A percentile compares a stretch with the other conserved stretches of the same genome.
Evolutionary conservation across 2,113 vertebrate species (phyloP).

Genomic region (Cryptomyrus ogoouensis): DNA sequence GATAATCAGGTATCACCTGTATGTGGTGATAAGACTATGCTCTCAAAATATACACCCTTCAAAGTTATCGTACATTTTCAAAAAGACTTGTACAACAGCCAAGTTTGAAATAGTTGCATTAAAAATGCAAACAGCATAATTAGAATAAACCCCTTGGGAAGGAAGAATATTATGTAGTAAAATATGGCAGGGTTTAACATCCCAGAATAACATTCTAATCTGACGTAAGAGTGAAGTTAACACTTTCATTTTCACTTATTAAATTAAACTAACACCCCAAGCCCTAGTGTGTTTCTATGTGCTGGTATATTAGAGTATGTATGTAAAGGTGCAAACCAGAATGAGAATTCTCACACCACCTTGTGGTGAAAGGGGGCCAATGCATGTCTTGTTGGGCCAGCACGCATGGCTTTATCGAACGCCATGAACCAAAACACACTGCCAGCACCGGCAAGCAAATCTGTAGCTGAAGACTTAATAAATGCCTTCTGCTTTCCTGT

Average conservation of each 20-base stretch:
- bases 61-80: not conserved
- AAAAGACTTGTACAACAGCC: not conserved
- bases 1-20: not conserved
- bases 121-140: not conserved
- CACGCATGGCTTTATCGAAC: not conserved
- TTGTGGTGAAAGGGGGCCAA: not conserved
- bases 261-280: not conserved
- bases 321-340: not conserved
- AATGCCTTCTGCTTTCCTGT: not conserved
- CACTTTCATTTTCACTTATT: not conserved
- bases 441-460: not conserved
- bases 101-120: not conserved
- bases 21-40: not conserved
- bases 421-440: not conserved
- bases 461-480: not conserved
- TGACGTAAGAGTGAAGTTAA: not conserved
- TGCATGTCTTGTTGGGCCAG: not conserved
- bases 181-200: not conserved
- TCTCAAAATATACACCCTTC: not conserved
- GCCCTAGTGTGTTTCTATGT: not conserved
- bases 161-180: not conserved
- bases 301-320: not conserved
- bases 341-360: not conserved
- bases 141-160: not conserved
- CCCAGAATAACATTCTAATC: not conserved